Conservation (phyloP, 2,888 invertebrate genomes). For the Polydrusus cervinus region DNA sequence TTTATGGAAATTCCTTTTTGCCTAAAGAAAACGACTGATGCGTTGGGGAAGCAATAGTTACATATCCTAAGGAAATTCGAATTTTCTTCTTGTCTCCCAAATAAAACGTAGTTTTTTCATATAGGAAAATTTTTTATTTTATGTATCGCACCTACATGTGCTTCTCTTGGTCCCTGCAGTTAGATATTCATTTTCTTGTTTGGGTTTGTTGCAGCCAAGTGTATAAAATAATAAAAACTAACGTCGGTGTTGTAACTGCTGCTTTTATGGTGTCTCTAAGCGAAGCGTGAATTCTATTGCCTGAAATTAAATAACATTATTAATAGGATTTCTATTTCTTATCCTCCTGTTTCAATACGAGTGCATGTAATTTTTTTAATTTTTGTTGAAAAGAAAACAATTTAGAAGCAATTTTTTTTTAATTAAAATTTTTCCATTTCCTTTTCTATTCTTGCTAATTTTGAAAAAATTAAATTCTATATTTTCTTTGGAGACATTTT, state of each 20-base stretch:
- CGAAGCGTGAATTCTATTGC: slow-evolving; percentile 5
- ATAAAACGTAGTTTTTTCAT: slow-evolving; percentile 10
- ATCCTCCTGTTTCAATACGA: neutral
- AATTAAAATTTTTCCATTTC: too few relatives aligned
- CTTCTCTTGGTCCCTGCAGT: slow-evolving; percentile 15
- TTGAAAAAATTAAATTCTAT: too few relatives aligned
- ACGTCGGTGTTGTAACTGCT: neutral
- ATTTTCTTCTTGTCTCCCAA: slow-evolving; percentile 4
- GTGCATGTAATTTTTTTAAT: too few relatives aligned
- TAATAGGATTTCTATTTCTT: neutral
- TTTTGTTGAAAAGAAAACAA: too few relatives aligned
- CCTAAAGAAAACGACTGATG: slow-evolving; percentile 5
- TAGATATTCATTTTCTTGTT: neutral
- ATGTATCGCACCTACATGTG: neutral
- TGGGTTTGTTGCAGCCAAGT: neutral
- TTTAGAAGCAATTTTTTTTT: too few relatives aligned
- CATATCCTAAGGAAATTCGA: neutral
- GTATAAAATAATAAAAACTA: neutral
- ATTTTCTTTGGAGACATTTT: too few relatives aligned
- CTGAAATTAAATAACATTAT: slow-evolving; percentile 2
- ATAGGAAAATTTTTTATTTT: slow-evolving; percentile 1
- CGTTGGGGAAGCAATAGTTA: neutral
- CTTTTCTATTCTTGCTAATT: too few relatives aligned
- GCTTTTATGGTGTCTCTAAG: neutral
- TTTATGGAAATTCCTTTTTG: neutral